phyloP scores from a whole-genome alignment of 2,797 vertebrate species.

The Netta rufina region DNA sequence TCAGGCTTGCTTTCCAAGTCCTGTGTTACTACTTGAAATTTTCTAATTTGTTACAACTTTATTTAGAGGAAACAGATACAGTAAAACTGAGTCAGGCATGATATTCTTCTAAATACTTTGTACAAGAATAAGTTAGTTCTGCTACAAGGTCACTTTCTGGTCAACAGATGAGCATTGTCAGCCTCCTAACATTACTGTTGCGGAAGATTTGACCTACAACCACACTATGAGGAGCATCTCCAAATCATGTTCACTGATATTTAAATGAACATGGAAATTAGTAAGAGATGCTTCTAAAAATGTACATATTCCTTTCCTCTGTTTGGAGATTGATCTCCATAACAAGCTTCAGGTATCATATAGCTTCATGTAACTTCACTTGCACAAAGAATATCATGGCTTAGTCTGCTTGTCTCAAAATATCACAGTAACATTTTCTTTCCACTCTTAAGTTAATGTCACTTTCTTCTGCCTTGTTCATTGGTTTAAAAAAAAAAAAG shows the following conservation, averaged over 20 bases:
- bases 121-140: background rate
- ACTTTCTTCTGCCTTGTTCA: background rate
- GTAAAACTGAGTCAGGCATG: fast-evolving
- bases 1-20: background rate
- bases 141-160: background rate
- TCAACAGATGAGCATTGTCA: background rate
- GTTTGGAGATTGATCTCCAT: background rate
- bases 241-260: background rate
- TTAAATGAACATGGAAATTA: background rate
- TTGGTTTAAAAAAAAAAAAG: background rate
- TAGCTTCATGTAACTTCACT: background rate
- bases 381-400: background rate
- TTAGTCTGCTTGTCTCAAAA: background rate
- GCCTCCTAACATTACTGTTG: background rate
- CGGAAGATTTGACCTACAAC: background rate
- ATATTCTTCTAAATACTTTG: no score
- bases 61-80: background rate
- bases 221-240: background rate
- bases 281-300: background rate
- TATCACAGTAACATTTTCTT: background rate
- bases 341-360: background rate
- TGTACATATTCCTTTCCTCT: no score
- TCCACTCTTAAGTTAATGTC: background rate
- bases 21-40: background rate
- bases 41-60: fast-evolving